Evolutionary conservation across 2,888 invertebrate species (phyloP).

Genomic region (Eristalinus sepulchralis): DNA sequence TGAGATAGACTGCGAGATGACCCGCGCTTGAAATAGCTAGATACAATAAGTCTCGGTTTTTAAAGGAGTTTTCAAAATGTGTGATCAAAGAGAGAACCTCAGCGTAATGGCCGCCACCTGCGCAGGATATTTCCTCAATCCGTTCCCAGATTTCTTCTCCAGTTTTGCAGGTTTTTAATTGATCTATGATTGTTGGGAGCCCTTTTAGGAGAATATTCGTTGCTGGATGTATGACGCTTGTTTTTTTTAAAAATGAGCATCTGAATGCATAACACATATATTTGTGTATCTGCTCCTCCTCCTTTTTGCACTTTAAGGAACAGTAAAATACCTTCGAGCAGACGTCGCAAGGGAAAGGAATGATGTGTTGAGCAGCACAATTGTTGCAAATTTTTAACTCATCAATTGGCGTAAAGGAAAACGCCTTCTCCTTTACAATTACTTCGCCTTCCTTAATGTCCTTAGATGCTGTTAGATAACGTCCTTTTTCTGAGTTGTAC

Average conservation of each 20-base stretch:
- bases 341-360: constrained; percentile 86
- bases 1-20: constrained; percentile 86
- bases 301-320: constrained; percentile 83
- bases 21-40: no score
- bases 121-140: constrained; percentile 76
- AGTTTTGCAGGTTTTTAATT: constrained; percentile 35
- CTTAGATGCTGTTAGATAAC: constrained; percentile 82
- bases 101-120: constrained; percentile 55
- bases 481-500: constrained; percentile 68
- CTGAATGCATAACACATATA: constrained; percentile 88
- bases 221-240: constrained; percentile 91
- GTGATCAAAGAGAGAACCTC: constrained; percentile 81
- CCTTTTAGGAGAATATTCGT: constrained; percentile 85
- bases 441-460: constrained; percentile 85
- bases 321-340: constrained; percentile 88
- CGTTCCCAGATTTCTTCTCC: constrained; percentile 73
- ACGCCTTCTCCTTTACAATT: constrained; percentile 90
- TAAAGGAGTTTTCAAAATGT: constrained; percentile 84
- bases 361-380: constrained; percentile 85
- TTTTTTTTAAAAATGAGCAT: constrained; percentile 84
- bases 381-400: constrained; percentile 84
- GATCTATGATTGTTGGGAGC: constrained; percentile 81
- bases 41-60: no score
- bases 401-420: constrained; percentile 87
- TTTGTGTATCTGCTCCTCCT: constrained; percentile 84